These are phyloP conservation scores for Smutsia temminckii DNA, from an alignment of 2,797 vertebrate species.

Conservation along the genomic window DNA sequence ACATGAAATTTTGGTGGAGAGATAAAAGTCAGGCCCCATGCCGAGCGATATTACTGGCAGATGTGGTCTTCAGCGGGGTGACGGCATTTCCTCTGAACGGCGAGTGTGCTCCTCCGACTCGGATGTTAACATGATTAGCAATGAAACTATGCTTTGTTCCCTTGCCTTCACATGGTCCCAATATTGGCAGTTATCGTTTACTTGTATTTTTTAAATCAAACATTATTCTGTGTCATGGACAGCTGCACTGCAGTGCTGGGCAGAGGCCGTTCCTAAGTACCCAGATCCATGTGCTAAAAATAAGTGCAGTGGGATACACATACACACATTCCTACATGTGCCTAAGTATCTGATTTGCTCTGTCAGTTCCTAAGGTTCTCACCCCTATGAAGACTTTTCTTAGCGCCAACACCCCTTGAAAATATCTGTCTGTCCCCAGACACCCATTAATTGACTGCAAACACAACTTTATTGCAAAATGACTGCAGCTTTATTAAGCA, in stretches of 20 bases:
- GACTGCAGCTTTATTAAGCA: conserved; percentile 85
- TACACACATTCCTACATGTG: fast-evolving
- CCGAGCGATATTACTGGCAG: conserved; percentile 88
- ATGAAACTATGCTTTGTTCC: conserved; percentile 93
- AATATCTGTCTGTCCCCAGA: conserved; percentile 73
- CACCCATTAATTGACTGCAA: conserved; percentile 83
- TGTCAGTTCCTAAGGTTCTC: neutral
- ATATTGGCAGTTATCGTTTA: conserved; percentile 85
- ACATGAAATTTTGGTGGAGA: conserved; percentile 84
- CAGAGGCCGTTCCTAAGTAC: conserved; percentile 72
- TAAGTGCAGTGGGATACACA: neutral
- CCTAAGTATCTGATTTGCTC: neutral
- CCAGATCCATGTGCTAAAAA: conserved; percentile 73
- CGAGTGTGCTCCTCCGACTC: conserved; percentile 90
- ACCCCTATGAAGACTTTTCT: conserved; percentile 50
- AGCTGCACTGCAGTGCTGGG: conserved; percentile 76
- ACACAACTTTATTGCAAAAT: conserved; percentile 83
- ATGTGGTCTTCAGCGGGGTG: conserved; percentile 90
- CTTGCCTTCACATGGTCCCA: conserved; percentile 91
- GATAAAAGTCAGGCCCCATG: conserved; percentile 87
- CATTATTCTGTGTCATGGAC: conserved; percentile 77
- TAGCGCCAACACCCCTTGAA: neutral
- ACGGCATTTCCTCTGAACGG: conserved; percentile 95
- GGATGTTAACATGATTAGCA: conserved; percentile 92
- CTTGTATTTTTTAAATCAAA: conserved; percentile 85